Base-by-base conservation (phyloP, 2,888 invertebrate species). In the Cantharis rufa region DNA sequence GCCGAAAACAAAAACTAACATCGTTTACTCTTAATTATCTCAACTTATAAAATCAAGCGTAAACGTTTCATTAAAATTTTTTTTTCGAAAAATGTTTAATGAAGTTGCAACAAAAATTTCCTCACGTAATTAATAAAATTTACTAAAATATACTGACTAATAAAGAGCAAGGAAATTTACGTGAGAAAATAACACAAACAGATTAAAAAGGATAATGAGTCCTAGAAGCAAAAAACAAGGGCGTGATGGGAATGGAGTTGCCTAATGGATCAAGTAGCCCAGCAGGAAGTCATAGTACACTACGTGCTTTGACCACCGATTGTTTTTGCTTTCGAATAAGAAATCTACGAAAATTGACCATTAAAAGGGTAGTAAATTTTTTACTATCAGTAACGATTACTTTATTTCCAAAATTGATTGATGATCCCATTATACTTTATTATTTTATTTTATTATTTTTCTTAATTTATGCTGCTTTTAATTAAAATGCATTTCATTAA, bases 161-260 rank as follows among this genome's bases (percentile, higher is more conserved):
- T 48, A 18, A 66, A 68, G 68, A 72, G n/a, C 48, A 64, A 32
- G 69, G 69, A 64, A 71, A 70, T 62, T 71, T 77, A 77, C 73
- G 74, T 71, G 69, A 68, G 74, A 63, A 74, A 71, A 63, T 69
- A 63, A 48, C 68, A 68, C 73, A 77, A 77, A 77, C 77, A 71
- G 74, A 74, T 77, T 77, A 77, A 74, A 77, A 77, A 74, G 77
- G 77, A 77, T 77, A 77, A 77, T 77, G 78, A 69, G 78, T 21
- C 66, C 24, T 72, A 70, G 69, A 71, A 63, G 66, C 75, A 78
- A 78, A 48, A 78, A 78, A 78, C 78, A 72, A 71, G 72, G 71
- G 72, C 75, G 74, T 74, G 77, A 77, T 75, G 70, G 72, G 78
- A 78, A 78, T 75, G 78, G 72, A 78, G 75, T 74, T 71, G 73